Evolutionary conservation across 2,113 vertebrate genomes (phyloP), one percentile per base, ranked within the genome.

Genomic region (Bubo blakistoni): DNA sequence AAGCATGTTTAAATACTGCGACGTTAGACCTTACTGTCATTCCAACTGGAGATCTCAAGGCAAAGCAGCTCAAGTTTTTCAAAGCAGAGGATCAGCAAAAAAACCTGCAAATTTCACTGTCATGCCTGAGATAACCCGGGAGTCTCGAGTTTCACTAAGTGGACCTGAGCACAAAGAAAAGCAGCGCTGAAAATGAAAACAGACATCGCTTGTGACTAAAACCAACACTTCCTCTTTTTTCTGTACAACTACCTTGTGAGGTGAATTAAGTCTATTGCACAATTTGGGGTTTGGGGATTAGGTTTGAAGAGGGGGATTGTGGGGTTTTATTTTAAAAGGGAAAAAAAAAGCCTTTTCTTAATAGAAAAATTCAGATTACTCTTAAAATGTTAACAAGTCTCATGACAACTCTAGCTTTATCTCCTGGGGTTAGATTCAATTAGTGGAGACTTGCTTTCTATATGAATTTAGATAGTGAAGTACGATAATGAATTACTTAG

Each of bases 351-450:
- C 13, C 36, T 91, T 76, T 76, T 17, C 34, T 71, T 38, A 38
- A 69, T 4, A 77, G 83, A 86, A 80, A 69, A 86, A 77, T 20
- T 32, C 66, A 24, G 27, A 61, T 92, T 59, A 40, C 20, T 76
- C 54, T 89, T 54, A 36, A 86, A 86, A 92, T 24, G 82, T 78
- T 81, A 87, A 12, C 55, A 34, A 85, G 67, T 14, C 49, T 42
- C 91, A 11, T 16, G 76, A 74, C 73, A 87, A 46, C 70, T 38
- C 44, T 2, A 7, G 70, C 38, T 52, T 52, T 27, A 7, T 36
- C 86, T 81, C 86, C 63, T 30, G 91, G 91, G 86, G 6, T 42
- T 58, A n/a, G 42, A 90, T 67, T 94, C 92, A 88, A 80, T 80
- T 46, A 90, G 85, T 18, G 27, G 66, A 70, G 65, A 7, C 25